phyloP scores from a whole-genome alignment of 2,113 vertebrate genomes.

The Gracilinanus agilis region DNA sequence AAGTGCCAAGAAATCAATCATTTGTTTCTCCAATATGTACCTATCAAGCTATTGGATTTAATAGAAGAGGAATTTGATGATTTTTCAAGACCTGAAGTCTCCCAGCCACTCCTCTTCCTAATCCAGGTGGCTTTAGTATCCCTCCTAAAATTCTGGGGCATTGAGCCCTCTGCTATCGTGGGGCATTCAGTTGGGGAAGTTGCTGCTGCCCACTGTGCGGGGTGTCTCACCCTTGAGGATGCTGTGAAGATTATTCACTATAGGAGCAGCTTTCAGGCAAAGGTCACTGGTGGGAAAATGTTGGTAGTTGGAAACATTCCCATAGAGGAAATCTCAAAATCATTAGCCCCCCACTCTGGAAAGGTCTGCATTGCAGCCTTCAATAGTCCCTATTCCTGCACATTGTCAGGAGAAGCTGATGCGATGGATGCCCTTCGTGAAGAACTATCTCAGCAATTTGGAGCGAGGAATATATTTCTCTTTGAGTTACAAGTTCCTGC shows the following conservation, averaged over 20 bases:
- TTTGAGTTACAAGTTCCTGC: slow-evolving; percentile 85
- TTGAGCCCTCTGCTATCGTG: slow-evolving; percentile 83
- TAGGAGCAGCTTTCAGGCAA: slow-evolving; percentile 88
- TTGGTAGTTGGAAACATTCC: slow-evolving; percentile 88
- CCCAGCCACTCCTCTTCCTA: slow-evolving; percentile 89
- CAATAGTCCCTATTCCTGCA: slow-evolving; percentile 91
- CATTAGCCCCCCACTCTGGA: slow-evolving; percentile 79
- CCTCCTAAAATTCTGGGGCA: slow-evolving; percentile 89
- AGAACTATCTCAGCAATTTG: slow-evolving; percentile 80
- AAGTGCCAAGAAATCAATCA: slow-evolving; percentile 86
- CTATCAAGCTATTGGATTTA: slow-evolving; percentile 79
- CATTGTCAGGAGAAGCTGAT: slow-evolving; percentile 87
- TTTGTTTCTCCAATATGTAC: slow-evolving; percentile 81
- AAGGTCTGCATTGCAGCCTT: slow-evolving; percentile 88
- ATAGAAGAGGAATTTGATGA: slow-evolving; percentile 74
- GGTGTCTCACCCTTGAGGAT: slow-evolving; percentile 89
- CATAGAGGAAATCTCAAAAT: slow-evolving; percentile 82
- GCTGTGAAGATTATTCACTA: slow-evolving; percentile 89
- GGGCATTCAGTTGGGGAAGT: slow-evolving; percentile 91
- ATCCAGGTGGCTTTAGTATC: slow-evolving; percentile 87
- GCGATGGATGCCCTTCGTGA: slow-evolving; percentile 81
- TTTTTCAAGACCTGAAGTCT: slow-evolving; percentile 81
- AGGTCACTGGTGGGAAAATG: slow-evolving; percentile 88
- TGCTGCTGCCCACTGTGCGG: slow-evolving; percentile 90
- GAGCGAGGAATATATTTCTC: slow-evolving; percentile 86